A percentile compares a stretch with the other conserved stretches of the same genome.
Conservation (phyloP, 2,888 invertebrate genomes). For the Meiosimyza decipiens region DNA sequence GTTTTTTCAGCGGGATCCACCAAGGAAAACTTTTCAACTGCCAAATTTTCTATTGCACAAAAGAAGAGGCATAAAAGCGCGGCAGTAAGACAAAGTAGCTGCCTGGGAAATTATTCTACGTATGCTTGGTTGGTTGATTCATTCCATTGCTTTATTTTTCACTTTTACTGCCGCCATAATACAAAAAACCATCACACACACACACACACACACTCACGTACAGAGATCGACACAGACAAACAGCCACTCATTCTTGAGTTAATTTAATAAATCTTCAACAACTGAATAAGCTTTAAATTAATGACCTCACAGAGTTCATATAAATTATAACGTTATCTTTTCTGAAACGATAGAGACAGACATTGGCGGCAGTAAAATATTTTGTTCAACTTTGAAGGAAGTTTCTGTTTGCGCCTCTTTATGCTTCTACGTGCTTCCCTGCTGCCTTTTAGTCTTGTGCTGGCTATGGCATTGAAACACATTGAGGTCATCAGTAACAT, state of each 20-base stretch:
- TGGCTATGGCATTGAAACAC: background rate
- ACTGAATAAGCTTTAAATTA: slow-evolving; percentile 65
- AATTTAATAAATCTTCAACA: slow-evolving; percentile 65
- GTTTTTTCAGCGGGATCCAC: background rate
- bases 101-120: background rate
- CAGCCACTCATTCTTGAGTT: slow-evolving; percentile 52
- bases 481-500: slow-evolving; percentile 19
- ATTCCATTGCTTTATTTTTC: slow-evolving; percentile 19
- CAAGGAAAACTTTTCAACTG: background rate
- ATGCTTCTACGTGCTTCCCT: too few relatives aligned
- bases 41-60: too few relatives aligned
- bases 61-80: too few relatives aligned
- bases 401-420: too few relatives aligned
- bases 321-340: slow-evolving; percentile 58
- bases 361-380: background rate
- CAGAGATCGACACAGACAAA: slow-evolving; percentile 48
- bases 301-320: slow-evolving; percentile 63
- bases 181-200: slow-evolving; percentile 5
- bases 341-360: slow-evolving; percentile 7
- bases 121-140: slow-evolving; percentile 15
- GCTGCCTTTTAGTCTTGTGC: too few relatives aligned
- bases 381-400: too few relatives aligned
- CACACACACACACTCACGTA: background rate
- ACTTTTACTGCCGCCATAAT: slow-evolving; percentile 3
- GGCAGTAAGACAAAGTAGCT: background rate